Percentiles rank a stretch among this genome's conserved stretches.
phyloP scores from a whole-genome alignment of 30 jellyfish, hydroid and myxozoan species.

The Hydra vulgaris region DNA sequence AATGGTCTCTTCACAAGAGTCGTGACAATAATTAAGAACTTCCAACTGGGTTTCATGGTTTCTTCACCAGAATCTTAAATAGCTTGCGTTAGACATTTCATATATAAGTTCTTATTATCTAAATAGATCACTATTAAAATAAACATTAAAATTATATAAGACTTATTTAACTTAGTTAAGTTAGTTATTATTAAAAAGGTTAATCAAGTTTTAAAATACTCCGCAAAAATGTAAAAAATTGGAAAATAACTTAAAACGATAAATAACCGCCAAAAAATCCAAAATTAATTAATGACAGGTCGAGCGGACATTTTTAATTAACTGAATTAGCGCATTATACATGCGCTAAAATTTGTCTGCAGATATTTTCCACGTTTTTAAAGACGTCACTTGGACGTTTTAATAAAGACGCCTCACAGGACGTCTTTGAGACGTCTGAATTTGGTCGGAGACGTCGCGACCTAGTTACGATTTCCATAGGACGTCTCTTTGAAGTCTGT shows the following conservation, averaged over 20 bases:
- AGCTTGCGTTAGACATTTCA: background rate
- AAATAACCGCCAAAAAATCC: background rate
- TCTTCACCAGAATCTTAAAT: background rate
- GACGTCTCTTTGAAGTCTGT: no score
- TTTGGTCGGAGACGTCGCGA: background rate
- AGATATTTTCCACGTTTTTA: background rate
- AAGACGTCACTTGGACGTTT: background rate
- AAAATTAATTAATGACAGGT: background rate
- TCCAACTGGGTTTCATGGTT: background rate
- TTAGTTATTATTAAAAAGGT: background rate
- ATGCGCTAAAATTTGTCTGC: no score
- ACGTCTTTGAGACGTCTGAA: background rate
- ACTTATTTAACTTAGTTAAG: background rate
- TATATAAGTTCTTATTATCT: background rate
- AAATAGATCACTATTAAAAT: background rate
- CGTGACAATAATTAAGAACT: background rate
- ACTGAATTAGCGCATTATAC: no score
- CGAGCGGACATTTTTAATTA: background rate
- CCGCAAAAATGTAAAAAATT: background rate
- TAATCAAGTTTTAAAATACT: background rate
- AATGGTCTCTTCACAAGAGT: background rate
- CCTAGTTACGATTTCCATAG: background rate
- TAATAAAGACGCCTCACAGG: background rate
- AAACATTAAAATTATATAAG: background rate
- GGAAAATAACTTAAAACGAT: background rate